Evolutionary conservation across 2,888 invertebrate genomes (phyloP), one percentile per base, ranked within the genome.

Genomic region (Scaptomyza polygonia): DNA sequence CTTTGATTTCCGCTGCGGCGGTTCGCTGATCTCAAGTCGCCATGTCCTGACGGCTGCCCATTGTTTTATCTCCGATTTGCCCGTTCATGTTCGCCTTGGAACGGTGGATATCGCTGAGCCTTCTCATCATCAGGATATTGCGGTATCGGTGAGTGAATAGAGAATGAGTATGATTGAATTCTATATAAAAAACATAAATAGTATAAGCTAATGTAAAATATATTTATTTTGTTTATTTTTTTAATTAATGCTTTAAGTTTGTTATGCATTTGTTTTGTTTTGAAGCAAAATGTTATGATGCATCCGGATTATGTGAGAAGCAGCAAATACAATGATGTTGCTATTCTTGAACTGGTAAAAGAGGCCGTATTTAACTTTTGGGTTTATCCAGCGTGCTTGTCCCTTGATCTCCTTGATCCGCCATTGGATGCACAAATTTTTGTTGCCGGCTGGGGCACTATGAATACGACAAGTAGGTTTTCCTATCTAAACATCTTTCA

Each of bases 11-110:
- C 81, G 84, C 0, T 91, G 91, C 36, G 91, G 90, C 5, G 90
- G 90, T 1, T 79, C 90, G 0, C 63, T 91, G 48, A 90, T 91
- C 45, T 82, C 87, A 25, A 65, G 63, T 5, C 79, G 86, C 4
- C 88, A 78, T 36, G 85, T 90, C 3, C 59, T 91, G 34, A 91
- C 91, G 1, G 90, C 91, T 0, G 91, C 91, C 1, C 91, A 91
- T 68, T 91, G 91, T 34, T 82, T 91, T 1, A 77, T 69, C 40
- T 29, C 5, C 1, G 48, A 51, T 0, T n/a, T 49, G 1, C 90
- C 91, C 1, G 52, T 68, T 0, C 72, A 79, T 45, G 89, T 89
- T 8, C 91, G 90, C 2, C 61, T 91, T 32, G 91, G 91, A 5
- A 67, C 86, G 5, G 81, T 86, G 9, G 59, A 90, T 55, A 83